Percentiles rank a stretch among this genome's conserved stretches.
Evolutionary conservation across 2,888 invertebrate genomes (phyloP).

Genomic region (Stegana nigrithorax): DNA sequence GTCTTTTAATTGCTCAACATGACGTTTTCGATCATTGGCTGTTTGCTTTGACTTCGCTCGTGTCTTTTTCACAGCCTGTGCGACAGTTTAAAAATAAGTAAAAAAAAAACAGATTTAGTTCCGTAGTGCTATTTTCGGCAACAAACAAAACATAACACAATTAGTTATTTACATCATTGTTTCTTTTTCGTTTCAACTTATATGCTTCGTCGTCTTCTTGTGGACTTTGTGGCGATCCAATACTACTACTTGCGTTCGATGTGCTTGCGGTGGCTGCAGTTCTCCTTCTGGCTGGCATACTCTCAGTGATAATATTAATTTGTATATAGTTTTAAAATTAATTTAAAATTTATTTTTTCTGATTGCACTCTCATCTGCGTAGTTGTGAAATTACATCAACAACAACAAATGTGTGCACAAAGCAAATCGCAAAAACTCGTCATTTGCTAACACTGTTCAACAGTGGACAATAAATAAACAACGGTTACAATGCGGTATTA

Average conservation of each 20-base stretch:
- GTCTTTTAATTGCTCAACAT: conserved; percentile 55
- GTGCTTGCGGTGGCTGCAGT: conserved; percentile 45
- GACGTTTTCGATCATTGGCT: conserved; percentile 61
- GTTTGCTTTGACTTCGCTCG: conserved; percentile 64
- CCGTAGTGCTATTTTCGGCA: too few species aligned
- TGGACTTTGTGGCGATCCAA: conserved; percentile 46
- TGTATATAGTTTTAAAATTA: conserved; percentile 48
- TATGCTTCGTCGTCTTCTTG: conserved; percentile 57
- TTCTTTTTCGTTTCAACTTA: conserved; percentile 64
- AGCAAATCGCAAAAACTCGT: conserved; percentile 46
- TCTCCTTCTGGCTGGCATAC: conserved; percentile 65
- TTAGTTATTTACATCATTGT: conserved; percentile 66
- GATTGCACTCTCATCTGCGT: background rate
- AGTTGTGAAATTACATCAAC: conserved; percentile 53
- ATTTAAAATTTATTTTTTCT: too few species aligned
- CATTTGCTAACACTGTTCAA: background rate
- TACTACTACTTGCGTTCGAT: conserved; percentile 23
- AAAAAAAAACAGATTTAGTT: too few species aligned
- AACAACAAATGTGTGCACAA: conserved; percentile 38
- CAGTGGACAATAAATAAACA: conserved; percentile 19
- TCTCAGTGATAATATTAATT: conserved; percentile 60
- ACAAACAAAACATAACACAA: too few species aligned
- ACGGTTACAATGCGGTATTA: background rate
- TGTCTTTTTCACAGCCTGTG: conserved; percentile 65
- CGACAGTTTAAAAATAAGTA: too few species aligned